Evolutionary conservation across 2,113 vertebrate species (phyloP).

Genomic region (Drymodes brunneopygia): DNA sequence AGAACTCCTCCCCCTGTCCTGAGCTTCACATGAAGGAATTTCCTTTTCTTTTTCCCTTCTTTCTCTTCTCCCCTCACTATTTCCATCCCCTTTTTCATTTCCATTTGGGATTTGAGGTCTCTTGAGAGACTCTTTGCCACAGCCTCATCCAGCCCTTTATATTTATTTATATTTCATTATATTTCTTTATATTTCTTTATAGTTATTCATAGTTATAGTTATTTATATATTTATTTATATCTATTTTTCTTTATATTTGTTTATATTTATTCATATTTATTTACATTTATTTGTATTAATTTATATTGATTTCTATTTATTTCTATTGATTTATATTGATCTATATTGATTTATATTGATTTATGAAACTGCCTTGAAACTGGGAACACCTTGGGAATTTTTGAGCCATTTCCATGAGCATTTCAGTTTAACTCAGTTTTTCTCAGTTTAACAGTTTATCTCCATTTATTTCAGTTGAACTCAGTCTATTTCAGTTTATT

Average conservation of each 20-base stretch:
- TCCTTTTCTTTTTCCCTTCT: background rate
- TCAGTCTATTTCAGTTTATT: background rate
- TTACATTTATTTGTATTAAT: no score
- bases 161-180: no score
- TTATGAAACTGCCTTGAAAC: background rate
- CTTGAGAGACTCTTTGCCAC: background rate
- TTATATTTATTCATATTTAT: no score
- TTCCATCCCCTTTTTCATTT: rapidly evolving
- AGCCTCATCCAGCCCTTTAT: background rate
- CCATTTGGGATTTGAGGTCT: background rate
- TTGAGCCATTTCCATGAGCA: background rate
- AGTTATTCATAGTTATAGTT: no score
- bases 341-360: background rate
- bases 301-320: background rate
- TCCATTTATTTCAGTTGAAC: background rate
- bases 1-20: background rate
- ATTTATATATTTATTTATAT: no score
- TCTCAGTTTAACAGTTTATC: no score
- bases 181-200: no score
- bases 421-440: no score
- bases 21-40: background rate
- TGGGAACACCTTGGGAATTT: background rate
- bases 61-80: no score
- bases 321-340: background rate
- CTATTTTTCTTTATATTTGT: no score